Conservation (phyloP, 1,140 invertebrate species). For the Monochamus saltuarius region DNA sequence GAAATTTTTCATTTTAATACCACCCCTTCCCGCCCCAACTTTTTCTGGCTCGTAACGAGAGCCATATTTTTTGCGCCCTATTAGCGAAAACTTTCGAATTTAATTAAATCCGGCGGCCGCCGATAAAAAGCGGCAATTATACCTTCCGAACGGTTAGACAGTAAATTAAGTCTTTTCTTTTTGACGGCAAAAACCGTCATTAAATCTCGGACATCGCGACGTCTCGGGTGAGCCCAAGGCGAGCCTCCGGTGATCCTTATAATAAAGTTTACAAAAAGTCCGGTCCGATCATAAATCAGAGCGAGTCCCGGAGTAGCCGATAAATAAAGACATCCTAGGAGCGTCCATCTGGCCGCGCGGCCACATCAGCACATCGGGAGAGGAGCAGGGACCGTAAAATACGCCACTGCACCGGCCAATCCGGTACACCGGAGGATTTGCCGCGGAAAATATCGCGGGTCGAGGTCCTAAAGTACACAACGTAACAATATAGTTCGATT, state of each 20-base stretch:
- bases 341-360: constrained; percentile 9
- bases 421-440: background rate
- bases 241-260: constrained; percentile 21
- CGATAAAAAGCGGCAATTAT: constrained; percentile 4
- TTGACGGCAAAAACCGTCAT: constrained; percentile 15
- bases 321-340: constrained; percentile 20
- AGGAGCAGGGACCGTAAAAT: constrained; percentile 12
- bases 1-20: too few relatives aligned
- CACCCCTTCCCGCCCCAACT: too few relatives aligned
- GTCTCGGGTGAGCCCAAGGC: constrained; percentile 20
- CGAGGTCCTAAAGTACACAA: too few relatives aligned
- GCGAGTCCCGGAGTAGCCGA: constrained; percentile 9
- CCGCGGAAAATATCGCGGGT: too few relatives aligned
- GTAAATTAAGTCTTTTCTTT: constrained; percentile 1
- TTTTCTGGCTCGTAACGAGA: too few relatives aligned
- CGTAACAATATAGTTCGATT: too few relatives aligned
- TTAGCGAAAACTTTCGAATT: constrained; percentile 6
- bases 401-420: background rate
- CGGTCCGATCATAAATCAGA: constrained; percentile 17
- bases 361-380: constrained; percentile 10
- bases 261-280: constrained; percentile 24
- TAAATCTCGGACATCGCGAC: constrained; percentile 18
- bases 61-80: too few relatives aligned
- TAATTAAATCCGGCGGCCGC: background rate
- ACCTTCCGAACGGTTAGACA: background rate